Evolutionary conservation across 2,888 invertebrate species (phyloP), one percentile per base, ranked within the genome.

Genomic region (Limnephilus rhombicus): DNA sequence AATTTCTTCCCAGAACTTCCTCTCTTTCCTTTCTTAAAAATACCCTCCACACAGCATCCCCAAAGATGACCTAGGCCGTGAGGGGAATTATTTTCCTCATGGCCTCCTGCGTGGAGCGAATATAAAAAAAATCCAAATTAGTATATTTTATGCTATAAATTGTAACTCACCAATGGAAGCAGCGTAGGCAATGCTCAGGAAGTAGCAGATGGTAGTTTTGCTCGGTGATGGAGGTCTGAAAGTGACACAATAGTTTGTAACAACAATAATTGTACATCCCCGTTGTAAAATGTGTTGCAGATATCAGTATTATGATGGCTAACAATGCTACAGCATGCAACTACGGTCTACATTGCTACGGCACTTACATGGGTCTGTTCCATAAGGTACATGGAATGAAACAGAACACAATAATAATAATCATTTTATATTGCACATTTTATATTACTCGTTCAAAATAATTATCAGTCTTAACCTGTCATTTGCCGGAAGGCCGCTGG

Each of bases 161-260:
- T 68, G 68, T 45, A 82, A 85, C 41, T 92, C 91, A 93, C 93
- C 98, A 91, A 98, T 96, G 2, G 98, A 98, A 0, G 98, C 97
- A 0, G 98, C 98, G 94, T 98, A 98, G 7, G 98, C 98, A 29
- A 98, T 98, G 86, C 98, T 97, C 94, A 98, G 95, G 95, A 97
- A 98, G 95, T 98, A 98, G 94, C 98, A 98, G 94, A 98, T 96
- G 0, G 98, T 98, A 29, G 97, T 97, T 94, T 97, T 97, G 0
- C 98, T 98, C 0, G 98, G 98, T 94, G 96, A 96, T 9, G 97
- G 97, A 0, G 95, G 94, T 86, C 97, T 97, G 94, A 0, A 91
- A 88, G 53, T 24, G 9, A 68, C 68, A 68, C 24, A n/a, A 68
- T 68, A 68, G 24, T 68, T 68, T 68, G 68, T 68, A 68, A 68